Evolutionary conservation across 1,140 invertebrate species (phyloP).

Genomic region (Atta colombica): DNA sequence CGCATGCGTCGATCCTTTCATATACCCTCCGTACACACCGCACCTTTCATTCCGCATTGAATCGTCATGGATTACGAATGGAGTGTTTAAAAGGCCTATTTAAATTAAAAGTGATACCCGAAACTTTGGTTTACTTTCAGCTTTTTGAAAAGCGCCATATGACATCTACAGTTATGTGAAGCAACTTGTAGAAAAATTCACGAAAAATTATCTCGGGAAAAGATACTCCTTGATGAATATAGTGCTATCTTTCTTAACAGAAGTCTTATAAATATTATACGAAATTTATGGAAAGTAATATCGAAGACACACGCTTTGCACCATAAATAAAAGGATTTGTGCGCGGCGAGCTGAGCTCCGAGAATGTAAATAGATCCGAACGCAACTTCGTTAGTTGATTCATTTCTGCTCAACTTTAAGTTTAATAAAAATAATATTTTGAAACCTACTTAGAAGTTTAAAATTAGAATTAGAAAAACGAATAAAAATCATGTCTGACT

Average conservation of each 20-base stretch:
- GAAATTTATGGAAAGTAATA: not conserved
- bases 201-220: not conserved
- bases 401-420: constrained; percentile 20
- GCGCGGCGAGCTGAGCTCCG: not conserved
- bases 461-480: constrained; percentile 5
- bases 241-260: not conserved
- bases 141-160: not conserved
- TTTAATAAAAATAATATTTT: constrained; percentile 20
- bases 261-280: not conserved
- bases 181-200: not conserved
- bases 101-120: not conserved
- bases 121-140: not conserved
- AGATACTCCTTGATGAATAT: not conserved
- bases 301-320: not conserved
- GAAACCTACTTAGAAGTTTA: not conserved
- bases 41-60: constrained; percentile 54
- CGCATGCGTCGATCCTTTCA: constrained; percentile 55
- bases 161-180: not conserved
- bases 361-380: constrained; percentile 9
- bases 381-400: not conserved
- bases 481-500: not conserved
- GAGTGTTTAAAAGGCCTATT: constrained; percentile 8
- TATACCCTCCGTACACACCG: constrained; percentile 31
- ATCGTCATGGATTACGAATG: constrained; percentile 3
- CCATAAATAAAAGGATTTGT: not conserved